Percentiles rank a stretch among this genome's conserved stretches.
Conservation (phyloP, 1,140 invertebrate genomes). For the Nylanderia fulva region DNA sequence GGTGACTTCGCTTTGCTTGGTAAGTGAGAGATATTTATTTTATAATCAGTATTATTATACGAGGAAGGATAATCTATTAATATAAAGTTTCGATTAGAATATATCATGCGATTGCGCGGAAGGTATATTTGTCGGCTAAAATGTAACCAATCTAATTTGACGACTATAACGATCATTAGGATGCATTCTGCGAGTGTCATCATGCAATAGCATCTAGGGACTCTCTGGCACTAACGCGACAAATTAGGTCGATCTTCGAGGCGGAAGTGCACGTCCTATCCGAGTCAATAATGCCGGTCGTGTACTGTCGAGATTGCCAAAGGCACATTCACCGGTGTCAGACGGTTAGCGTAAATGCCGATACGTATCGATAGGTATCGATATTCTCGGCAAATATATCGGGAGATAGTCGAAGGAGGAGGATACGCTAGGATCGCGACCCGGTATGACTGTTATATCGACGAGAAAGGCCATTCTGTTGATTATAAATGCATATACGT, state of each 20-base stretch:
- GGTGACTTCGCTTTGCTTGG: no score
- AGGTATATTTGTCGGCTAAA: conserved; percentile 26
- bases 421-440: conserved; percentile 65
- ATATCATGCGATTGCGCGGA: neutral
- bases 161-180: conserved; percentile 56
- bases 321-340: conserved; percentile 68
- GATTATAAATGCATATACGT: conserved; percentile 23
- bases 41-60: no score
- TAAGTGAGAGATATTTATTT: no score
- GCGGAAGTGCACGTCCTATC: conserved; percentile 61
- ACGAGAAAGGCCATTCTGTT: conserved; percentile 34
- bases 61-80: no score
- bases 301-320: conserved; percentile 69
- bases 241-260: conserved; percentile 68
- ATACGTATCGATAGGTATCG: conserved; percentile 74
- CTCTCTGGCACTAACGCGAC: conserved; percentile 57
- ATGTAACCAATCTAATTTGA: conserved; percentile 45
- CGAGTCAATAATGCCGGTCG: conserved; percentile 66
- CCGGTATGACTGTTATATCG: conserved; percentile 46
- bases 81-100: neutral
- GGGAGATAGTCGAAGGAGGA: conserved; percentile 40
- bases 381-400: conserved; percentile 69
- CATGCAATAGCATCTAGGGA: conserved; percentile 43
- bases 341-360: conserved; percentile 72
- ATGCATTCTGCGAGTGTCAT: conserved; percentile 60